Evolutionary conservation across 2,113 vertebrate species (phyloP).

Genomic region (Tonatia bakeri): DNA sequence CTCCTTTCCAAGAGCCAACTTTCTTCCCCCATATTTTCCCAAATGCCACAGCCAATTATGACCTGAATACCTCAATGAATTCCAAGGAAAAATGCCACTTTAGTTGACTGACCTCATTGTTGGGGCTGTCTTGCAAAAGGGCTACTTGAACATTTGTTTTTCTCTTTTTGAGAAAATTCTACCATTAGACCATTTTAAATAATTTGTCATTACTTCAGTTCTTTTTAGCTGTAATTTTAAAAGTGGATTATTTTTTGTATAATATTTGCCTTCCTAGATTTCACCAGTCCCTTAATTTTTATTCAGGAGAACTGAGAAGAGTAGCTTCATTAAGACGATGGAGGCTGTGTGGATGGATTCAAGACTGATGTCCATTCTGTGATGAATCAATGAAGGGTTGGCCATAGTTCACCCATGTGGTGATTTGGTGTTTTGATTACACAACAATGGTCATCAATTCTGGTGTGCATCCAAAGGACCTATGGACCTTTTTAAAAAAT

Average conservation of each 20-base stretch:
- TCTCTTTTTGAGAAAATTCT: conserved; percentile 47
- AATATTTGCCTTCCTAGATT: neutral
- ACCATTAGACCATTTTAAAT: conserved; percentile 28
- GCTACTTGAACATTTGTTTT: conserved; percentile 52
- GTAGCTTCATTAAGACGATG: neutral
- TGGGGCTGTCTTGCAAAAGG: conserved; percentile 12
- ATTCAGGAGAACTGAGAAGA: neutral
- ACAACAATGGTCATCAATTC: neutral
- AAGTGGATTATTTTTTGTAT: neutral
- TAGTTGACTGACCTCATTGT: conserved; percentile 53
- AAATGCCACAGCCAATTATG: conserved; percentile 59
- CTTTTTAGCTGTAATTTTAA: conserved; percentile 11
- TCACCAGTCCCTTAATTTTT: neutral
- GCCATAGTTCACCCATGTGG: neutral
- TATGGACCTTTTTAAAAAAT: neutral
- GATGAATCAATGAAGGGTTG: neutral
- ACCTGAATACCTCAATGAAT: conserved; percentile 62
- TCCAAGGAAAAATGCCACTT: conserved; percentile 61
- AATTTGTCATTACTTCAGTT: neutral
- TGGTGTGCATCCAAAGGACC: neutral
- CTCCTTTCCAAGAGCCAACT: conserved; percentile 26
- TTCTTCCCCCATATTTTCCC: conserved; percentile 52
- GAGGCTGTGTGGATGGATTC: neutral
- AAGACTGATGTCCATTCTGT: neutral
- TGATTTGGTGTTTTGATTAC: neutral